These are phyloP conservation scores for Todus mexicanus DNA, from an alignment of 2,797 vertebrate species.

Conservation along the genomic window DNA sequence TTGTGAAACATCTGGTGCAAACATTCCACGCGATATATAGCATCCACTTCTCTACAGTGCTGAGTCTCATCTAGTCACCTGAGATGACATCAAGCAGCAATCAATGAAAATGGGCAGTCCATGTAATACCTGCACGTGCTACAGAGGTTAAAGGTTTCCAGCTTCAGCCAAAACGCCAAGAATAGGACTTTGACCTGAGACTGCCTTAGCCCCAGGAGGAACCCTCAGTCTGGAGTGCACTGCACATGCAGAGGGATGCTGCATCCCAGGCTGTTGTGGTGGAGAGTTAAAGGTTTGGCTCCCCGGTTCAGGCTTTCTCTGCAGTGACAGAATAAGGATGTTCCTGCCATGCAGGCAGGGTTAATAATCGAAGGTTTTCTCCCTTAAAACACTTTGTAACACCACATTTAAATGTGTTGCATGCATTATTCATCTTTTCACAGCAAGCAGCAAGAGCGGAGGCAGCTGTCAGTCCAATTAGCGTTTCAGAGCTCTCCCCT, in stretches of 20 bases:
- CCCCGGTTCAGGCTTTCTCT: background rate
- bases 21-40: background rate
- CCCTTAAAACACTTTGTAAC: background rate
- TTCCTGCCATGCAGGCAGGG: background rate
- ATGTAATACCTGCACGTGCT: rapidly evolving
- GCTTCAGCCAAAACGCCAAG: background rate
- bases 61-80: background rate
- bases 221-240: background rate
- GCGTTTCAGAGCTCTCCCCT: background rate
- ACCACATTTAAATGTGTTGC: background rate
- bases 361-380: background rate
- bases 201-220: background rate
- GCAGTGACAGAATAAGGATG: background rate
- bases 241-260: rapidly evolving
- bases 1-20: background rate
- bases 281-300: background rate
- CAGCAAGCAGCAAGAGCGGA: background rate
- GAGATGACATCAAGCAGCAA: background rate
- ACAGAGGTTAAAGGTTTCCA: background rate
- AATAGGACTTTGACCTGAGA: background rate
- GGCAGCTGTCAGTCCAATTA: conserved; percentile 31
- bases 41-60: background rate
- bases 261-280: background rate
- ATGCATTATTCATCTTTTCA: conserved; percentile 44
- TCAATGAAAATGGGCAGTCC: background rate